Evolutionary conservation across 2,888 invertebrate genomes (phyloP).

Genomic region (Alloplasta piceator): DNA sequence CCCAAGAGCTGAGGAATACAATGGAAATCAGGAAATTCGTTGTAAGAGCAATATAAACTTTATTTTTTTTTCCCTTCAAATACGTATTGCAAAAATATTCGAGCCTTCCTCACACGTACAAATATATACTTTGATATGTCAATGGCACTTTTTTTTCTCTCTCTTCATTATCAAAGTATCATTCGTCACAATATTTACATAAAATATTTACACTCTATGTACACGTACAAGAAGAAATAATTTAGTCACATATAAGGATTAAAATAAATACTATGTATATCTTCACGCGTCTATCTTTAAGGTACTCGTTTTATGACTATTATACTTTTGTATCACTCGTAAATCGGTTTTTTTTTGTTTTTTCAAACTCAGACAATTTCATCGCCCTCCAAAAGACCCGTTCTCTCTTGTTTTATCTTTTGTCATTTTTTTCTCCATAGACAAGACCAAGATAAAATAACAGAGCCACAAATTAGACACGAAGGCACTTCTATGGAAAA

Average conservation of each 20-base stretch:
- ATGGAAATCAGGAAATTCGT: background rate
- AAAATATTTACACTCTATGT: slow-evolving; percentile 68
- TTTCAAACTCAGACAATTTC: background rate
- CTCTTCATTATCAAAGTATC: slow-evolving; percentile 38
- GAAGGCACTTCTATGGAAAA: slow-evolving; percentile 16
- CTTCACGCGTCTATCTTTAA: slow-evolving; percentile 67
- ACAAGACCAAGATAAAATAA: background rate
- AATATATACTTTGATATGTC: slow-evolving; percentile 58
- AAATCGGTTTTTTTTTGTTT: slow-evolving; percentile 46
- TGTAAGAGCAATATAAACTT: slow-evolving; percentile 54
- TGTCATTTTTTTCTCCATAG: background rate
- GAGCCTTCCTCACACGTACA: slow-evolving; percentile 67
- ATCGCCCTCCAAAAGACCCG: background rate
- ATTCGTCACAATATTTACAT: slow-evolving; percentile 58
- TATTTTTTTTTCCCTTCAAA: slow-evolving; percentile 57
- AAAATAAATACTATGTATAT: slow-evolving; percentile 64
- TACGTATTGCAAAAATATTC: slow-evolving; percentile 77
- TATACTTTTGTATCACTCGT: slow-evolving; percentile 73
- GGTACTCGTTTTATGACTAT: slow-evolving; percentile 76
- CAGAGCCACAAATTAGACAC: slow-evolving; percentile 1
- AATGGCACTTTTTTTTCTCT: slow-evolving; percentile 65
- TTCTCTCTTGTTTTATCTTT: slow-evolving; percentile 4
- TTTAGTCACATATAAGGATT: slow-evolving; percentile 36
- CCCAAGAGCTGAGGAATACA: slow-evolving; percentile 7
- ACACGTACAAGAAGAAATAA: slow-evolving; percentile 59